Evolutionary conservation across 2,888 invertebrate genomes (phyloP).

Genomic region (Drosophila percnosoma): DNA sequence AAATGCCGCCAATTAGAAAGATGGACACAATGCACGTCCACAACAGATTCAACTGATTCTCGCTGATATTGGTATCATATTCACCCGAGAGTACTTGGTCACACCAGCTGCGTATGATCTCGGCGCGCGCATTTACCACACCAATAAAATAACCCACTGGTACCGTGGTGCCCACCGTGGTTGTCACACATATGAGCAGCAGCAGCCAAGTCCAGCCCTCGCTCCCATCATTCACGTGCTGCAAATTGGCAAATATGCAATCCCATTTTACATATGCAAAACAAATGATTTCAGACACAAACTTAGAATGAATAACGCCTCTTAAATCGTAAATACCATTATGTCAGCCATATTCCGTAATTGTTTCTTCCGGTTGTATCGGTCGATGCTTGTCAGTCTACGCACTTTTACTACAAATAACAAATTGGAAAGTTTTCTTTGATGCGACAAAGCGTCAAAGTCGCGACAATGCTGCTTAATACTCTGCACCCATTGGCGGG

Average conservation of each 20-base stretch:
- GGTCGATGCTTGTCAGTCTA: constrained; percentile 29
- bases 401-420: constrained; percentile 16
- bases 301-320: constrained; percentile 31
- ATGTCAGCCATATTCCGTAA: constrained; percentile 42
- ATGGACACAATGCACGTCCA: constrained; percentile 95
- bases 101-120: constrained; percentile 89
- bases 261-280: constrained; percentile 29
- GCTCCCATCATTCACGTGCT: constrained; percentile 48
- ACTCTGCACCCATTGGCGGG: neutral
- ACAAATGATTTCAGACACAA: constrained; percentile 71
- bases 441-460: constrained; percentile 12
- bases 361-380: neutral
- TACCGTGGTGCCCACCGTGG: constrained; percentile 90
- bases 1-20: constrained; percentile 94
- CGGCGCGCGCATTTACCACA: constrained; percentile 92
- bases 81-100: constrained; percentile 88
- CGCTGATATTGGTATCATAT: constrained; percentile 86
- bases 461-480: neutral
- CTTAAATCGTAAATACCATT: constrained; percentile 51
- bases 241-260: constrained; percentile 11
- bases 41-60: constrained; percentile 87
- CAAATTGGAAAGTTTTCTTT: constrained; percentile 10
- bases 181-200: constrained; percentile 88
- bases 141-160: constrained; percentile 94
- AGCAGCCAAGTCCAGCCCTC: constrained; percentile 84